Conservation (phyloP, 2,888 invertebrate species). For the Morinoia aosen region DNA sequence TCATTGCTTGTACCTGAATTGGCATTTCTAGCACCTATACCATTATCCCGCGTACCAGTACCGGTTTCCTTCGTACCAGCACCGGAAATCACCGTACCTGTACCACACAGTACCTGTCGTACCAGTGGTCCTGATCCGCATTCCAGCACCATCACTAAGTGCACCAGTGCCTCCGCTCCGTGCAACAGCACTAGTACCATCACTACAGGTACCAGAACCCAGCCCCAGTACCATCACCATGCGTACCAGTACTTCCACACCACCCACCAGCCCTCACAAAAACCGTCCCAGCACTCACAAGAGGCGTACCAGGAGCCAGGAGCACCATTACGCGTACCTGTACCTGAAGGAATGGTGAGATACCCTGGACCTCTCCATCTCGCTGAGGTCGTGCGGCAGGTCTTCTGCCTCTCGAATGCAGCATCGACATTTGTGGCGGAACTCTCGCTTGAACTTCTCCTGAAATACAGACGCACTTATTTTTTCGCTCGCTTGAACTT, state of each 20-base stretch:
- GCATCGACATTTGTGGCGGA: slow-evolving; percentile 77
- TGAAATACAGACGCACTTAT: slow-evolving; percentile 70
- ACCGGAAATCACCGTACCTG: too few species aligned
- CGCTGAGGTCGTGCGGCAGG: slow-evolving; percentile 31
- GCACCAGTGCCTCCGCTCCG: not conserved
- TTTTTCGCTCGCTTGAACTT: not conserved
- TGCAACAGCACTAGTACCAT: not conserved
- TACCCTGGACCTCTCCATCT: slow-evolving; percentile 25
- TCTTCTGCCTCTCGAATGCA: slow-evolving; percentile 28
- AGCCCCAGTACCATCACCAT: not conserved
- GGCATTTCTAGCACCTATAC: too few species aligned
- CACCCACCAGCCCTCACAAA: not conserved
- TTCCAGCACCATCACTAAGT: not conserved
- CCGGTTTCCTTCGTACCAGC: too few species aligned
- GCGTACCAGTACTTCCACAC: not conserved
- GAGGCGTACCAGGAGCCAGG: not conserved
- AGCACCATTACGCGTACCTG: not conserved
- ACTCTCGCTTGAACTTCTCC: slow-evolving; percentile 86
- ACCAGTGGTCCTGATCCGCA: too few species aligned
- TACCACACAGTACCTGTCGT: too few species aligned
- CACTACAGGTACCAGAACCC: not conserved
- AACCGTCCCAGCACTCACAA: not conserved
- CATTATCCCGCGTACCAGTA: too few species aligned
- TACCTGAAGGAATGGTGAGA: slow-evolving; percentile 37
- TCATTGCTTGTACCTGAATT: too few species aligned